Base-by-base conservation (phyloP, 2,113 vertebrate genomes). In the Peromyscus leucopus region DNA sequence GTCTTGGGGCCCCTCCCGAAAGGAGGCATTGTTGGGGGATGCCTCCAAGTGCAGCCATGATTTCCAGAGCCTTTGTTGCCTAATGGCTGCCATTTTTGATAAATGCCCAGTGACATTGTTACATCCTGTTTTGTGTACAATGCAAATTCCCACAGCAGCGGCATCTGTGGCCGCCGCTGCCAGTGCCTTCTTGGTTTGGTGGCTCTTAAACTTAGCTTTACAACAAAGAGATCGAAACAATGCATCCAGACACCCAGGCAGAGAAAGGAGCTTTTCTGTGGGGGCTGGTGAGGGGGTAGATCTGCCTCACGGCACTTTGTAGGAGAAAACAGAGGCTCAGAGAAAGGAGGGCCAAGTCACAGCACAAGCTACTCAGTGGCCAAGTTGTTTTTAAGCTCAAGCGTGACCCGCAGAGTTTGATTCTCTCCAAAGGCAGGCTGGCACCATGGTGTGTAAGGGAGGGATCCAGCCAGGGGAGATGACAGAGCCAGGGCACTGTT, bases 211-310 rank as follows among this genome's bases (percentile, higher is more conserved):
- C 61, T 96, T 85, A 48, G 31, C 59, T 95, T 93, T 96, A 84
- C 95, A 95, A 91, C 63, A 90, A 96, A 89, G 71, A 90, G 26
- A 91, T 92, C 95, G 15, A 88, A 78, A 95, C 61, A 80, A 63
- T 33, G 55, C 74, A 21, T 74, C 61, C 55, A 61, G 90, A 88
- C 69, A 84, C 59, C 4, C 7, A 74, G 46, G 61, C n/a, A 76
- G 46, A 51, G 33, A 90, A 93, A 72, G 1, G 10, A 69, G 51
- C 36, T 61, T 93, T 72, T 71, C 61, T 36, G 26, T 63, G 63
- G 51, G 63, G 26, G 26, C 33, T 75, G 91, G 67, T 39, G 65
- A 72, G 71, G 67, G 7, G 42, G 72, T 33, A 61, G 57, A 61
- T 65, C 21, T 17, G 6, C n/a, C 67, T 46, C 19, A n/a, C 61